Percentiles rank a stretch among this genome's conserved stretches.
These are phyloP conservation scores for Diogma glabrata DNA, from an alignment of 2,888 invertebrate genomes.

Conservation along the genomic window DNA sequence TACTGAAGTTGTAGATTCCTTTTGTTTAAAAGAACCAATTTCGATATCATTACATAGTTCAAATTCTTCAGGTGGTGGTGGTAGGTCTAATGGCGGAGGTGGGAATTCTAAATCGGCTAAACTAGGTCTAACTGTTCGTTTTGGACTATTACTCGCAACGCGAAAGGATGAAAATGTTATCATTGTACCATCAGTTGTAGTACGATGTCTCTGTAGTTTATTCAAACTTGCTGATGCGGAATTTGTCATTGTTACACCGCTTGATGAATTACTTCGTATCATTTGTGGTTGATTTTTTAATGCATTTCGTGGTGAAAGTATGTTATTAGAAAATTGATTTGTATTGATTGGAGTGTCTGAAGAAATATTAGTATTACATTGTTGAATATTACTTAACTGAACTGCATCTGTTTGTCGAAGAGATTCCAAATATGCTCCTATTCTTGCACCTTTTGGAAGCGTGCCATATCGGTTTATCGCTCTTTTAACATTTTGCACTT, in stretches of 20 bases:
- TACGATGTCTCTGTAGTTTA: constrained; percentile 44
- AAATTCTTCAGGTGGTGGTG: constrained; percentile 63
- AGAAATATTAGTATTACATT: constrained; percentile 14
- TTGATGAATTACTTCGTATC: constrained; percentile 82
- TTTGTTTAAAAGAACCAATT: constrained; percentile 21
- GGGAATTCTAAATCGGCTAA: constrained; percentile 79
- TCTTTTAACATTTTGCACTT: constrained; percentile 89
- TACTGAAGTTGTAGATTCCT: constrained; percentile 23
- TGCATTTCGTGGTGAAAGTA: constrained; percentile 41
- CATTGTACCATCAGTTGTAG: constrained; percentile 39
- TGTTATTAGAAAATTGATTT: constrained; percentile 20
- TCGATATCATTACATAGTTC: constrained; percentile 24
- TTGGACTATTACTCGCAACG: constrained; percentile 57
- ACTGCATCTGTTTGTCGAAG: constrained; percentile 64
- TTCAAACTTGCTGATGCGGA: constrained; percentile 46
- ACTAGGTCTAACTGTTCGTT: constrained; percentile 57
- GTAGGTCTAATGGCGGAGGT: constrained; percentile 69
- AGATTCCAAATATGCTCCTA: constrained; percentile 92
- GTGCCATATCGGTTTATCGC: constrained; percentile 94
- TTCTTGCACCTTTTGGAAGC: constrained; percentile 89
- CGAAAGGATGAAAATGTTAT: constrained; percentile 41
- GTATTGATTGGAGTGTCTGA: constrained; percentile 22
- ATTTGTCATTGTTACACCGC: constrained; percentile 59
- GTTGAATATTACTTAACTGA: not conserved
- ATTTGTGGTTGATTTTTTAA: constrained; percentile 63